phyloP scores from a whole-genome alignment of 2,113 vertebrate species.

The Alligator sinensis region DNA sequence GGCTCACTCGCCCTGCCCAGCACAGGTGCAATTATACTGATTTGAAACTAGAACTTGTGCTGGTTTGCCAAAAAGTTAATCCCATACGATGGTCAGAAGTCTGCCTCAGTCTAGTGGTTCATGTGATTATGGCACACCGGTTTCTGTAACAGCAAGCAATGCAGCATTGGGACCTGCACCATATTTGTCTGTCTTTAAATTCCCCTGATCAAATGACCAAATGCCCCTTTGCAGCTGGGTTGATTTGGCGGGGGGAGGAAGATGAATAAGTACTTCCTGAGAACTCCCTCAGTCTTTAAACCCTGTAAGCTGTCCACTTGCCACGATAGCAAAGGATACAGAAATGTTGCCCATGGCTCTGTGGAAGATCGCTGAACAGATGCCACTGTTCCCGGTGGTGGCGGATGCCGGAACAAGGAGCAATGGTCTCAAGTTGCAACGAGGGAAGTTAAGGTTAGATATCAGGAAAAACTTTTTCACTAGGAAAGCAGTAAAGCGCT shows the following conservation, averaged over 20 bases:
- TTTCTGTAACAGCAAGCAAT: background rate
- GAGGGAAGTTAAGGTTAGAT: no score
- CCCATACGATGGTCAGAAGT: no score
- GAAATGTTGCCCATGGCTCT: fast-evolving
- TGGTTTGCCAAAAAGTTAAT: no score
- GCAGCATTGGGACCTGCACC: no score
- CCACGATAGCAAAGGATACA: slow-evolving; percentile 33
- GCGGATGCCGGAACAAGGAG: no score
- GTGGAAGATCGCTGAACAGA: background rate
- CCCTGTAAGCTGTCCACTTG: background rate
- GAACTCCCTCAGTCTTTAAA: background rate
- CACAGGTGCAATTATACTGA: background rate
- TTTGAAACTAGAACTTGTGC: background rate
- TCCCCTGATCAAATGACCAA: background rate
- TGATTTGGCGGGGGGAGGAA: background rate
- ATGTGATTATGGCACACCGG: background rate
- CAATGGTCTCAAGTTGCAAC: no score
- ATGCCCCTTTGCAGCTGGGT: background rate
- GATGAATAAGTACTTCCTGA: slow-evolving; percentile 46
- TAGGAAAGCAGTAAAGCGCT: no score
- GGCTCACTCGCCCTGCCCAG: background rate
- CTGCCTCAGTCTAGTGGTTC: no score
- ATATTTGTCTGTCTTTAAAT: background rate
- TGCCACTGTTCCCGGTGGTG: no score
- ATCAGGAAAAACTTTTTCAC: no score